A percentile compares a stretch with the other conserved stretches of the same genome.
Evolutionary conservation across 2,113 vertebrate species (phyloP).

Genomic region (Thomomys bottae): DNA sequence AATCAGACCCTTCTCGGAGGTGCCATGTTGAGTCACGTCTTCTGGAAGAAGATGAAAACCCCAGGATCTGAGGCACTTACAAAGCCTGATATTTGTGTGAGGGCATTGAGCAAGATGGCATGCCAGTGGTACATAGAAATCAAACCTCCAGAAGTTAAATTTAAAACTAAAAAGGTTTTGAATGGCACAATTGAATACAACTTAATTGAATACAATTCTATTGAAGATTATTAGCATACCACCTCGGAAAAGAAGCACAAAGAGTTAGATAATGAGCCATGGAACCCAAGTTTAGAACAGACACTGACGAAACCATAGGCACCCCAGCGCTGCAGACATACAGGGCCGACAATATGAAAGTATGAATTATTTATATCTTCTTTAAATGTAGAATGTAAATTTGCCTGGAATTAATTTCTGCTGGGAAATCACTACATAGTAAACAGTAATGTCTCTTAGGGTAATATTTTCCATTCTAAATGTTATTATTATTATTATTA

Average conservation of each 20-base stretch:
- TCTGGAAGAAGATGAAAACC: no score
- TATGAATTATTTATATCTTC: constrained; percentile 93
- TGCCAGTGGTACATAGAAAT: constrained; percentile 77
- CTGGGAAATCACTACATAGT: constrained; percentile 87
- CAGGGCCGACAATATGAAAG: constrained; percentile 88
- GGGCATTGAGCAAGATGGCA: constrained; percentile 66
- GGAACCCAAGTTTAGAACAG: constrained; percentile 84
- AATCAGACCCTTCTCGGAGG: constrained; percentile 38
- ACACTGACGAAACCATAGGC: constrained; percentile 86
- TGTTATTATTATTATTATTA: constrained; percentile 81
- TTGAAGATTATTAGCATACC: constrained; percentile 85
- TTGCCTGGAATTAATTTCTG: constrained; percentile 88
- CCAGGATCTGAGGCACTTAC: constrained; percentile 16
- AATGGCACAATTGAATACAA: constrained; percentile 81
- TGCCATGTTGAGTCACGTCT: background rate
- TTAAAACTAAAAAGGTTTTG: constrained; percentile 80
- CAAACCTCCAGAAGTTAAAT: constrained; percentile 81
- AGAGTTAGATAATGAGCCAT: constrained; percentile 82
- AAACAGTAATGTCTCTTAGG: constrained; percentile 85
- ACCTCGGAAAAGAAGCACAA: constrained; percentile 80
- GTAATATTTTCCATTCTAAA: constrained; percentile 75
- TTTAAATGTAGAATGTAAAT: constrained; percentile 92
- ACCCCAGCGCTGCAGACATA: constrained; percentile 87
- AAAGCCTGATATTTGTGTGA: constrained; percentile 71
- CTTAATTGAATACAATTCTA: constrained; percentile 84